A percentile compares a stretch with the other conserved stretches of the same genome.
Conservation (phyloP, 2,888 invertebrate genomes). For the Caenorhabditis sp. region DNA sequence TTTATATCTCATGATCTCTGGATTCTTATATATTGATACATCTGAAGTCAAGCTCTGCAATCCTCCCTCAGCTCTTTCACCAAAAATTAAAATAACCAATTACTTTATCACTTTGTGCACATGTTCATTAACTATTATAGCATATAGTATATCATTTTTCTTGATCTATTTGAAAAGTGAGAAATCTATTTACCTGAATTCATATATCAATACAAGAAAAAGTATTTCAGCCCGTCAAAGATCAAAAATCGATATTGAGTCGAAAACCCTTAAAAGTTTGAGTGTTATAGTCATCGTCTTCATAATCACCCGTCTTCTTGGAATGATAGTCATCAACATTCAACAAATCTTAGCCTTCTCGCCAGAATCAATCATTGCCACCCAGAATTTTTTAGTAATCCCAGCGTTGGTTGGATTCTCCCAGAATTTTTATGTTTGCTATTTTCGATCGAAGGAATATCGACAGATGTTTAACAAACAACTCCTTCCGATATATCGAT, state of each 20-base stretch:
- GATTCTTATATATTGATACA: background rate
- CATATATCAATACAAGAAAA: background rate
- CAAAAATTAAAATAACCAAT: background rate
- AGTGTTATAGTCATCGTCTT: conserved; percentile 5
- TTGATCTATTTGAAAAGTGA: conserved; percentile 3
- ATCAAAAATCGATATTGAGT: background rate
- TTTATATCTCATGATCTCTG: background rate
- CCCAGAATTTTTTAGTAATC: conserved; percentile 4
- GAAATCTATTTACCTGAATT: background rate
- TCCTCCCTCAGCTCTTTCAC: background rate
- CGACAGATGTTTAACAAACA: conserved; percentile 8
- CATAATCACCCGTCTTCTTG: conserved; percentile 3
- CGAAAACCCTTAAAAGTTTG: conserved; percentile 3
- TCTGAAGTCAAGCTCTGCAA: conserved; percentile 6
- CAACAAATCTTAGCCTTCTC: background rate
- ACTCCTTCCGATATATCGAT: background rate
- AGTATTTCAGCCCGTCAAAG: background rate
- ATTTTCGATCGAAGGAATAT: conserved; percentile 10
- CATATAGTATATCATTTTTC: background rate
- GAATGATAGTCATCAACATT: conserved; percentile 5
- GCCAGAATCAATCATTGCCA: background rate
- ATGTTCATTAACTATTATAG: background rate
- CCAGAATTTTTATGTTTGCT: conserved; percentile 14
- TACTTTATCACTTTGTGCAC: background rate
- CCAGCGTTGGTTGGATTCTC: conserved; percentile 7